Evolutionary conservation across 2,888 invertebrate genomes (phyloP).

Genomic region (Brachypterus glaber): DNA sequence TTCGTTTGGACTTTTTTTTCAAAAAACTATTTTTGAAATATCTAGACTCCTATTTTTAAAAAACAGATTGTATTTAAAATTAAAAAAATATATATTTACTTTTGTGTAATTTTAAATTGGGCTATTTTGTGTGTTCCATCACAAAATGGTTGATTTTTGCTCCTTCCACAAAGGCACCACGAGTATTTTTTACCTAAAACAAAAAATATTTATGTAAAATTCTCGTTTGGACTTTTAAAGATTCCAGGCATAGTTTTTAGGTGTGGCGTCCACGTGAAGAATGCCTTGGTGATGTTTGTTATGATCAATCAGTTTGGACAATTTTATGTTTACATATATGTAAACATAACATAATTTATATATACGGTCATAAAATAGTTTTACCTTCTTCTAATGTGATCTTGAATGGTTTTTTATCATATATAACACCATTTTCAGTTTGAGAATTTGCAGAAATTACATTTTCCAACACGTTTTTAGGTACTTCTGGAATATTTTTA

Average conservation of each 20-base stretch:
- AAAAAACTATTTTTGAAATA: conserved; percentile 8
- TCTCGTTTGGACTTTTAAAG: not conserved
- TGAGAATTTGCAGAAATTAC: conserved; percentile 56
- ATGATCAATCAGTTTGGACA: too few species aligned
- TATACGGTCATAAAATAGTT: too few species aligned
- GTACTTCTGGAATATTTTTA: conserved; percentile 46
- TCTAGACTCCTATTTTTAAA: conserved; percentile 2
- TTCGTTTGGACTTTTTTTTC: too few species aligned
- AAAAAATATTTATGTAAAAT: too few species aligned
- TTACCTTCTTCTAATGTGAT: conserved; percentile 59
- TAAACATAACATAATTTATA: too few species aligned
- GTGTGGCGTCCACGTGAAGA: too few species aligned
- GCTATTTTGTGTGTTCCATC: conserved; percentile 83
- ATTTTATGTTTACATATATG: too few species aligned
- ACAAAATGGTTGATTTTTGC: conserved; percentile 87
- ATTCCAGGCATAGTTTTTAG: too few species aligned
- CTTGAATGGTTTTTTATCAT: conserved; percentile 85
- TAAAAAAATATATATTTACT: conserved; percentile 40
- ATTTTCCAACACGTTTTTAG: conserved; percentile 54
- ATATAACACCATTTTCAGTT: conserved; percentile 62
- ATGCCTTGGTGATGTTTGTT: too few species aligned
- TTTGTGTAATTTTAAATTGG: conserved; percentile 62
- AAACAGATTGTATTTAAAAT: conserved; percentile 1
- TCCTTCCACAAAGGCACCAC: conserved; percentile 94
- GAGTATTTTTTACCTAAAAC: conserved; percentile 59